phyloP scores from a whole-genome alignment of 2,113 vertebrate species.

The Tiliqua scincoides region DNA sequence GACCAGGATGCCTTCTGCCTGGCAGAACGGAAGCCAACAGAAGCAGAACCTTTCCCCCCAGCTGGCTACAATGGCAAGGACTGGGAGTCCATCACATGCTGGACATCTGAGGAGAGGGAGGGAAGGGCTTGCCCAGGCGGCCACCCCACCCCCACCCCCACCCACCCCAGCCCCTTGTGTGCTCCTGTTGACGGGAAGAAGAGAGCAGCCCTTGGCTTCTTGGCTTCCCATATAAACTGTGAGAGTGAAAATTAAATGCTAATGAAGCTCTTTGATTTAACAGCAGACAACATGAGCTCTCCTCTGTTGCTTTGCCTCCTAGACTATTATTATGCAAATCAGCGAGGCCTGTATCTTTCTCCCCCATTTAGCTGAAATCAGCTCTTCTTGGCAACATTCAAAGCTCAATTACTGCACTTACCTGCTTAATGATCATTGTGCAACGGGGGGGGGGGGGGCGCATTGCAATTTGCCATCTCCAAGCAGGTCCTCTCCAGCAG shows the following conservation, averaged over 20 bases:
- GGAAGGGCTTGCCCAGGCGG: background rate
- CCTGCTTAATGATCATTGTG: conserved; percentile 21
- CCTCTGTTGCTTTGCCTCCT: conserved; percentile 5
- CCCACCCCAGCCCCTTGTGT: background rate
- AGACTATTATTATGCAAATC: conserved; percentile 85
- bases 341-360: conserved; percentile 74
- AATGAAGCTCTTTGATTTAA: conserved; percentile 59
- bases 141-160: background rate
- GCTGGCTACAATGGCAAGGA: background rate
- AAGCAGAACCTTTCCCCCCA: no score
- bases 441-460: background rate
- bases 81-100: background rate
- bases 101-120: background rate
- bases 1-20: no score
- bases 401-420: conserved; percentile 28
- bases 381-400: conserved; percentile 36
- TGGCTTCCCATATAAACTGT: conserved; percentile 4
- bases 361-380: conserved; percentile 63
- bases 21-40: no score
- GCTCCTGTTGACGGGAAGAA: background rate
- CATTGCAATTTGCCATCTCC: background rate
- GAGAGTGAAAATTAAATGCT: conserved; percentile 65
- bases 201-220: background rate
- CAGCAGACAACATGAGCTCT: conserved; percentile 45
- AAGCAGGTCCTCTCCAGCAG: background rate